Conservation (phyloP, 2,888 invertebrate genomes). For the Phania funesta region DNA sequence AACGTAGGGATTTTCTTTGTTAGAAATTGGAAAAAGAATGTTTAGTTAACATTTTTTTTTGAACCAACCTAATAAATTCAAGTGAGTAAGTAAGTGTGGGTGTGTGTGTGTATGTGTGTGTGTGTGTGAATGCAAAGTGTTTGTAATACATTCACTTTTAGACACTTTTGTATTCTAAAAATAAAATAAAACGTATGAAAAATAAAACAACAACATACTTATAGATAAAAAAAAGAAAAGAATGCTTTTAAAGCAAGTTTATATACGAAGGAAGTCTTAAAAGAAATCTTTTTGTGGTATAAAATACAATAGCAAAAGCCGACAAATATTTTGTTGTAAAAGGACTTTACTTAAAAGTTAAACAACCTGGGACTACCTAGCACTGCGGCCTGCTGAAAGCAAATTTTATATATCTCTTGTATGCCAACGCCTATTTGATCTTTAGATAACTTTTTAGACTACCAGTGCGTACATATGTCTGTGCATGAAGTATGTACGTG, state of each 20-base stretch:
- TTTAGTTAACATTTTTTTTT: background rate
- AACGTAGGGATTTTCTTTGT: no score
- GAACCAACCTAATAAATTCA: background rate
- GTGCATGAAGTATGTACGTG: conserved; percentile 21
- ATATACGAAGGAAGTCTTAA: background rate
- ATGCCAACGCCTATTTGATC: no score
- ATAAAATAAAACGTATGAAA: conserved; percentile 22
- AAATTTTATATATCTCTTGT: no score
- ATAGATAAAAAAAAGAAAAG: background rate
- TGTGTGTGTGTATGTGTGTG: conserved; percentile 8
- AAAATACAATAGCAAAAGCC: no score
- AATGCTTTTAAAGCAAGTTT: conserved; percentile 44
- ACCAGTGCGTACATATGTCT: background rate
- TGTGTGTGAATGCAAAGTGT: conserved; percentile 50
- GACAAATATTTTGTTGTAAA: no score
- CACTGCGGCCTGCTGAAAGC: no score
- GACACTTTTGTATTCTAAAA: conserved; percentile 69
- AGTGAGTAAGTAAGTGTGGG: background rate
- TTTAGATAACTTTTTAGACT: background rate
- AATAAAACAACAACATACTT: conserved; percentile 4
- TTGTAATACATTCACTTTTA: conserved; percentile 70
- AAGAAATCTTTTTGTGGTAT: background rate
- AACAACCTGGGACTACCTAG: no score
- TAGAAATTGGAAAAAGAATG: no score
- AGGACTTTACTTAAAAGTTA: no score